Evolutionary conservation across 2,797 vertebrate species (phyloP).

Genomic region (Amazona ochrocephala): DNA sequence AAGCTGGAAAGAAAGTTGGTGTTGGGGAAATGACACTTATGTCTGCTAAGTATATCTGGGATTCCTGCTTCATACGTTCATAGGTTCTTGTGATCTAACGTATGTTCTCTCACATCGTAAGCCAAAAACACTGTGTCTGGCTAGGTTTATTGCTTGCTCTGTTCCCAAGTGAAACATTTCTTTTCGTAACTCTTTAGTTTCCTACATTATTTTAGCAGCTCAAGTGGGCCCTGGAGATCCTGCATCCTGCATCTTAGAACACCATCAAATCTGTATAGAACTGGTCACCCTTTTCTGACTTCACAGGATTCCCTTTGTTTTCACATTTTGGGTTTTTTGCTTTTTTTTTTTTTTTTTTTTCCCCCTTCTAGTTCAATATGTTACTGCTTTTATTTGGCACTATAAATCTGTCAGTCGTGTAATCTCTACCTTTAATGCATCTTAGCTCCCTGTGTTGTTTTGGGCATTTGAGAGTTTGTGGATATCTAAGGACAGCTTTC

Average conservation of each 20-base stretch:
- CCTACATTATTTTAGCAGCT: slow-evolving; percentile 15
- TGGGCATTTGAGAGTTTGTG: background rate
- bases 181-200: slow-evolving; percentile 46
- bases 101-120: slow-evolving; percentile 27
- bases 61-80: slow-evolving; percentile 57
- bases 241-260: slow-evolving; percentile 8
- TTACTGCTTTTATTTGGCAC: background rate
- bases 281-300: background rate
- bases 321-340: background rate
- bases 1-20: background rate
- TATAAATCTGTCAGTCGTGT: background rate
- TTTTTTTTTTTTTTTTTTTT: background rate
- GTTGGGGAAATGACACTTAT: slow-evolving; percentile 14
- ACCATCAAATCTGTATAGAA: background rate
- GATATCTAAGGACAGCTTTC: background rate
- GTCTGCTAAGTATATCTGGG: slow-evolving; percentile 25
- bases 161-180: slow-evolving; percentile 40
- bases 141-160: slow-evolving; percentile 36
- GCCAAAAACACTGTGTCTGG: slow-evolving; percentile 25
- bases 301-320: background rate
- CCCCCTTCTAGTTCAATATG: background rate
- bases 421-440: background rate
- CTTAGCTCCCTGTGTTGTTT: background rate
- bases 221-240: background rate
- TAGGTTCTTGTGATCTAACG: slow-evolving; percentile 37